A percentile compares a stretch with the other conserved stretches of the same genome.
phyloP scores from a whole-genome alignment of 1,140 invertebrate genomes.

The Drosophila albomicans region DNA sequence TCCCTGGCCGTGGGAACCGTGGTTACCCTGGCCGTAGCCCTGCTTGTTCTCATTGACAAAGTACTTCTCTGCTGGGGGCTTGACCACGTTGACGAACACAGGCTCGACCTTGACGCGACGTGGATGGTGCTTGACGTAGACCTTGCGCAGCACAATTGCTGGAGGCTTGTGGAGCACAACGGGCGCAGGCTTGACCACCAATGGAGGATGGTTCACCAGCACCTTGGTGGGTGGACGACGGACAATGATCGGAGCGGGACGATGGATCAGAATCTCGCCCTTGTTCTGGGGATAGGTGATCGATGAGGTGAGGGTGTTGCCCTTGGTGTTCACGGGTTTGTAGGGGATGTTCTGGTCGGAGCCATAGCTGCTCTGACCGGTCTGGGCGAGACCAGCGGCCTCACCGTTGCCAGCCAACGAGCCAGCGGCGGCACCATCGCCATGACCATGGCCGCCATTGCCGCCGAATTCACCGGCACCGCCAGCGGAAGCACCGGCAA shows the following conservation, averaged over 20 bases:
- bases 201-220: conserved; percentile 81
- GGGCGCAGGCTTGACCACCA: conserved; percentile 82
- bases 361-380: conserved; percentile 68
- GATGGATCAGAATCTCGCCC: conserved; percentile 83
- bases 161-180: conserved; percentile 83
- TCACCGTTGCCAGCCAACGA: conserved; percentile 49
- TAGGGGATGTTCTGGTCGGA: conserved; percentile 75
- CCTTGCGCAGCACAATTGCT: conserved; percentile 83
- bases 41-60: conserved; percentile 83
- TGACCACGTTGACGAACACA: conserved; percentile 83
- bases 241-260: conserved; percentile 82
- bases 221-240: conserved; percentile 82
- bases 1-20: conserved; percentile 24
- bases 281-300: conserved; percentile 83
- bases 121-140: conserved; percentile 82
- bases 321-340: conserved; percentile 77
- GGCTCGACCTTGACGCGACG: conserved; percentile 84
- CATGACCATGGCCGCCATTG: conserved; percentile 46
- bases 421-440: conserved; percentile 40
- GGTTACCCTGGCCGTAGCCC: conserved; percentile 59
- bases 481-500: conserved; percentile 48
- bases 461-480: conserved; percentile 55
- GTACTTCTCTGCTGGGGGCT: conserved; percentile 84
- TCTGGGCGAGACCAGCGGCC: conserved; percentile 62
- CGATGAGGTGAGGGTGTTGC: conserved; percentile 78